These are phyloP conservation scores for Cyclura pinguis DNA, from an alignment of 2,797 vertebrate genomes.

Conservation along the genomic window DNA sequence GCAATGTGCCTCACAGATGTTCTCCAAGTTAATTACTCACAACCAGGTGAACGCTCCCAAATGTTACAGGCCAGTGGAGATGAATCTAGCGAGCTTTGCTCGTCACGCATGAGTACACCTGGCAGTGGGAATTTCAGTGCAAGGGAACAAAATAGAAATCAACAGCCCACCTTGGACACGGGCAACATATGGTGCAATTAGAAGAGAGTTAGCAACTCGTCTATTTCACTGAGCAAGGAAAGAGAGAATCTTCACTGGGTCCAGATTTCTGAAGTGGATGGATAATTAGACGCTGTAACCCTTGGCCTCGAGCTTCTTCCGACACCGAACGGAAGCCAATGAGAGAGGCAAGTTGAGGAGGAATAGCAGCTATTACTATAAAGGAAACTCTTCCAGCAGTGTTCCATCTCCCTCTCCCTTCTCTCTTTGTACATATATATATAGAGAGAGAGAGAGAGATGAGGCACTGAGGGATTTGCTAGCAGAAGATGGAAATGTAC, in stretches of 20 bases:
- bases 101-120: conserved; percentile 1
- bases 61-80: background rate
- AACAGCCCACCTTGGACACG: background rate
- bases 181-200: conserved; percentile 21
- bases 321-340: background rate
- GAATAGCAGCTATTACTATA: background rate
- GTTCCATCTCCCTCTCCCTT: background rate
- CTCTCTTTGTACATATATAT: background rate
- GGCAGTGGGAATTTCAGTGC: background rate
- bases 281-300: background rate
- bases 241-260: background rate
- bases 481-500: background rate
- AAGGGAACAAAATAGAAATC: background rate
- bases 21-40: conserved; percentile 28
- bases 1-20: background rate
- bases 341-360: background rate
- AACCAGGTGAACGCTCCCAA: background rate
- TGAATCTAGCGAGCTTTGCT: background rate
- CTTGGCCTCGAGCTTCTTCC: background rate
- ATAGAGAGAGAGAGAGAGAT: no score
- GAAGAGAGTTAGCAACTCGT: background rate
- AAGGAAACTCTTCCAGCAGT: background rate
- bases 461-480: background rate
- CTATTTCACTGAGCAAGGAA: conserved; percentile 2
- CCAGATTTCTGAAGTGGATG: background rate